These are phyloP conservation scores for Pseudochirops cupreus DNA, from an alignment of 2,797 vertebrate species.

Conservation along the genomic window DNA sequence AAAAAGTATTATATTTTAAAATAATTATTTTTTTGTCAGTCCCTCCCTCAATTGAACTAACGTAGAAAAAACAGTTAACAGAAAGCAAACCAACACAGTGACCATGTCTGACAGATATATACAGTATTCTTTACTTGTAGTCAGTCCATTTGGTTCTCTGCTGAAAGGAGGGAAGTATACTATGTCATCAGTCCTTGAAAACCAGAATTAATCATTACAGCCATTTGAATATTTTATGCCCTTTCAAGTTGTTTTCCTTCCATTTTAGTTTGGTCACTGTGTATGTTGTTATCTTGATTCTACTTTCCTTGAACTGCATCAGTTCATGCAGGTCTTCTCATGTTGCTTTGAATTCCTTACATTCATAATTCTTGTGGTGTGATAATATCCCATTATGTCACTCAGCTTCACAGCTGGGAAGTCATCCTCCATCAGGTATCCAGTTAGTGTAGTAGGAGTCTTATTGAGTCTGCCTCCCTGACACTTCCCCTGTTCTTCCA, in stretches of 20 bases:
- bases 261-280: neutral
- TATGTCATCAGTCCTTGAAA: neutral
- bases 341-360: neutral
- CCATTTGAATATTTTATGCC: neutral
- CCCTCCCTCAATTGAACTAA: neutral
- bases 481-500: neutral
- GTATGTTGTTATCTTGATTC: neutral
- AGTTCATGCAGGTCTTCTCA: neutral
- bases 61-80: neutral
- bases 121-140: no score
- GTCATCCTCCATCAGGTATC: neutral
- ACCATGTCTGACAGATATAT: no score
- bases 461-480: neutral
- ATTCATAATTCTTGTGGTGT: neutral
- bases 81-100: neutral
- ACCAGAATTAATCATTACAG: neutral
- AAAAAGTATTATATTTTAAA: neutral
- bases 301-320: neutral
- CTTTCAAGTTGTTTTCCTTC: neutral
- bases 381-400: neutral
- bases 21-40: neutral
- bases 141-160: neutral
- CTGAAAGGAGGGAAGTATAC: neutral
- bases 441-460: neutral
- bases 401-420: neutral